A percentile compares a stretch with the other conserved stretches of the same genome.
These are phyloP conservation scores for Elysia crispata DNA, from an alignment of 2,888 invertebrate species.

Conservation along the genomic window DNA sequence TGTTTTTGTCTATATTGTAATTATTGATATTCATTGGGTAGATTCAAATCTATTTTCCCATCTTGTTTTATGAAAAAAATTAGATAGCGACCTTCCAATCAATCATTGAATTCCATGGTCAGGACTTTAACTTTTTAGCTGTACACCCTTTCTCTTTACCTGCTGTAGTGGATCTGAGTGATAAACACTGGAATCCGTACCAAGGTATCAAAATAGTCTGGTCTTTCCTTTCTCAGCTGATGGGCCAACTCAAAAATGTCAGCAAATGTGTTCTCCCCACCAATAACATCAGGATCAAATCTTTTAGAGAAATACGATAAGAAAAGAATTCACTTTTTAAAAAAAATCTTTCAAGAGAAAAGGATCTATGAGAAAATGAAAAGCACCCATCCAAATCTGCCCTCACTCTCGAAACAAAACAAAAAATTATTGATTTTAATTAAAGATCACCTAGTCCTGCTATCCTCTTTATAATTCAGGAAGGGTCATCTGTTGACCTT, in stretches of 20 bases:
- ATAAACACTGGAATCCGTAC: conserved; percentile 20
- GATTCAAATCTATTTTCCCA: background rate
- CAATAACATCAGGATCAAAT: conserved; percentile 31
- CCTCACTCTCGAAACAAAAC: too few species aligned
- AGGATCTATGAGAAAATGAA: too few species aligned
- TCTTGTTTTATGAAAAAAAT: too few species aligned
- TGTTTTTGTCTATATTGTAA: background rate
- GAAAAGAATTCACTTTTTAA: background rate
- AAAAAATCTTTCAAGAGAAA: too few species aligned
- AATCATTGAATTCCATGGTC: too few species aligned
- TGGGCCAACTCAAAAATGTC: conserved; percentile 5
- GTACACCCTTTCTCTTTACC: conserved; percentile 1
- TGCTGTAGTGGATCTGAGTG: conserved; percentile 34
- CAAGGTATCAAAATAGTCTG: conserved; percentile 24
- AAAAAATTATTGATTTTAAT: too few species aligned
- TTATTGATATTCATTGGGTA: background rate
- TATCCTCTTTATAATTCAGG: too few species aligned
- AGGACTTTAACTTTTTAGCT: too few species aligned
- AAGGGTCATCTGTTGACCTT: background rate
- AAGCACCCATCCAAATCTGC: too few species aligned
- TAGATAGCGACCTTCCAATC: too few species aligned
- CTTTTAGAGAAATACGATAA: background rate
- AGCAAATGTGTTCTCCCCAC: conserved; percentile 33
- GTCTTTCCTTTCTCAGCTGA: conserved; percentile 11
- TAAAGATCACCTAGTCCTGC: too few species aligned